phyloP scores from a whole-genome alignment of 2,888 invertebrate genomes.

The Parascotia fuliginaria region DNA sequence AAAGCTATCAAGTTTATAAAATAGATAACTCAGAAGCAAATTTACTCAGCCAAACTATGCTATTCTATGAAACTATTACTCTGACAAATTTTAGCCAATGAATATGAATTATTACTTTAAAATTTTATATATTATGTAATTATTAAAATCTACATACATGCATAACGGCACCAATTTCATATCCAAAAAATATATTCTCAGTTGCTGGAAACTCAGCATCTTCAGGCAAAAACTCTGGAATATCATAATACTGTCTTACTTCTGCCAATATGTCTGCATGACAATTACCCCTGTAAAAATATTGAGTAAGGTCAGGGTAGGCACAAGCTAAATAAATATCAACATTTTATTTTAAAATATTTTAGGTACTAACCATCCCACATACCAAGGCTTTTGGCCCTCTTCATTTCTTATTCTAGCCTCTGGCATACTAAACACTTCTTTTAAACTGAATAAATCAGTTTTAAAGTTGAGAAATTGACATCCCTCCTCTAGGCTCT shows the following conservation, averaged over 20 bases:
- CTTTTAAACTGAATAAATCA: conserved; percentile 90
- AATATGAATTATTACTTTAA: no score
- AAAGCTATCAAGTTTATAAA: no score
- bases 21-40: no score
- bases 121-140: neutral
- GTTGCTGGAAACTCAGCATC: conserved; percentile 95
- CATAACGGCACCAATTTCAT: conserved; percentile 95
- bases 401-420: conserved; percentile 87
- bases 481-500: conserved; percentile 91
- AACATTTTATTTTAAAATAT: no score
- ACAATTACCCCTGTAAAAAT: conserved; percentile 93
- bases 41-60: no score
- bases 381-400: conserved; percentile 92
- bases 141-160: conserved; percentile 87
- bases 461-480: conserved; percentile 95
- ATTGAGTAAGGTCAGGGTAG: no score
- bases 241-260: conserved; percentile 91
- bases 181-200: conserved; percentile 97
- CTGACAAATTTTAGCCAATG: no score
- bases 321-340: no score
- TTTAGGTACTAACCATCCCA: conserved; percentile 90
- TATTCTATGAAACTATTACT: no score
- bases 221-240: conserved; percentile 94
- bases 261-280: conserved; percentile 91
- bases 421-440: conserved; percentile 91